Conservation (phyloP, 1,140 invertebrate species). For the Cyclargus thomasi region DNA sequence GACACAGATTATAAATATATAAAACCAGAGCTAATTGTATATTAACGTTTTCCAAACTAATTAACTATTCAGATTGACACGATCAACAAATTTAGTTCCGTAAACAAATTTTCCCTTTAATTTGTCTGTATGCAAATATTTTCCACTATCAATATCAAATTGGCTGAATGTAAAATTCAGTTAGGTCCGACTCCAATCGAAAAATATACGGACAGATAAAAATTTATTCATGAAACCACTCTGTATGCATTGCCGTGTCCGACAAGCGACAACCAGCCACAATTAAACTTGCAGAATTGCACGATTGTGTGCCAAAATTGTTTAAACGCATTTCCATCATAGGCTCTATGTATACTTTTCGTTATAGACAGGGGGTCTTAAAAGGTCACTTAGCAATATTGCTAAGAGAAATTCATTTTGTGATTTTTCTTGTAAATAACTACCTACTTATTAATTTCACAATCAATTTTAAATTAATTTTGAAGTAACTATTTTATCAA, state of each 20-base stretch:
- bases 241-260: neutral
- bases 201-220: neutral
- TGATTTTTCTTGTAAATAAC: too few species aligned
- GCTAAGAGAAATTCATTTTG: too few species aligned
- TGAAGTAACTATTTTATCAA: too few species aligned
- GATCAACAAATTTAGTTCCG: neutral
- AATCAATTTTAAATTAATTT: too few species aligned
- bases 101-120: neutral
- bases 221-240: constrained; percentile 4
- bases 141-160: neutral
- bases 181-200: neutral
- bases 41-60: neutral
- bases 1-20: too few species aligned
- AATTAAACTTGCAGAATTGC: neutral
- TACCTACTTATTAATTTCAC: too few species aligned
- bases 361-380: too few species aligned
- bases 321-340: neutral
- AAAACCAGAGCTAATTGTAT: neutral
- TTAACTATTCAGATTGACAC: neutral
- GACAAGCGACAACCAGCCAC: neutral
- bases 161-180: neutral
- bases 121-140: constrained; percentile 6
- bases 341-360: neutral
- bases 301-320: neutral
- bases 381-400: too few species aligned